Evolutionary conservation across 2,113 vertebrate genomes (phyloP), one percentile per base, ranked within the genome.

Genomic region (Pitta sordida): DNA sequence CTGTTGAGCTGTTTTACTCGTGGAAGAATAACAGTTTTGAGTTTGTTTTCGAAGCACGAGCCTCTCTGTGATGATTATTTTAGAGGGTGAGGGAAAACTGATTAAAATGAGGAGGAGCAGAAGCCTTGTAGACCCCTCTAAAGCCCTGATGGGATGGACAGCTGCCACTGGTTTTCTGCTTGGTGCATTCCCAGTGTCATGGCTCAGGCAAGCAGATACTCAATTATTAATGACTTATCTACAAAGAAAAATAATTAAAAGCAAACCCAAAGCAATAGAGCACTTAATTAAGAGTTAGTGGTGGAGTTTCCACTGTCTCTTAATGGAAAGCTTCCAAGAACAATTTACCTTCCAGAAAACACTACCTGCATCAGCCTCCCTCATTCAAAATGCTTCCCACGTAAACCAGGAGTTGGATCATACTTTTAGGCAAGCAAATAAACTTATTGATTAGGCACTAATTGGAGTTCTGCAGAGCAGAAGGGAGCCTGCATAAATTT

Each of bases 211-310:
- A 96, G 82, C 75, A 91, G 71, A 71, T 94, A 88, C 85, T 94
- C 96, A 96, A 96, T 96, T 95, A 95, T 96, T 95, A 94, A 96
- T 95, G 95, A 95, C 91, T 95, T 96, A 94, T 94, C 95, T 95
- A 95, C 90, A 91, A 94, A 90, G 91, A 94, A 96, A 94, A 96
- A 96, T 94, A 96, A 96, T 94, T 95, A 94, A 86, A 95, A 95
- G 86, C 93, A 89, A 95, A 95, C 93, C 78, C 87, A 93, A 94
- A 94, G 91, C 94, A 96, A 95, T 90, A 93, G 94, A 96, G 71
- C 91, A 95, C 93, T 96, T 96, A 96, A 96, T 96, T 96, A 96
- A 95, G 94, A 90, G 90, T 90, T 95, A 80, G 93, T 93, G 79
- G 91, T 90, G 48, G 87, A 95, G 90, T 83, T 96, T 93, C 82